Conservation (phyloP, 2,888 invertebrate species). For the Amiota communis region DNA sequence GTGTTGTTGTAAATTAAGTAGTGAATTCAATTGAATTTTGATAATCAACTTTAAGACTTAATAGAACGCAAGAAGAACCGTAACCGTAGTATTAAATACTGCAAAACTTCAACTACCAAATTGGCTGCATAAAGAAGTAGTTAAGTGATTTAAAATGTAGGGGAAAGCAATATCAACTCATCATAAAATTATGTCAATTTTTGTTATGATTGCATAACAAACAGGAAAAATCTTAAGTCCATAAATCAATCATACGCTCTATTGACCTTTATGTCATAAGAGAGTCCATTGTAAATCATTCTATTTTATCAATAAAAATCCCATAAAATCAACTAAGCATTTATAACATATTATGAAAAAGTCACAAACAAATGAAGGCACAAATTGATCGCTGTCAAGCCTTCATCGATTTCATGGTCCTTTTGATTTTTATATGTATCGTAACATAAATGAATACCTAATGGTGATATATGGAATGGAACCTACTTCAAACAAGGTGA, state of each 20-base stretch:
- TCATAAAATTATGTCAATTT: not conserved
- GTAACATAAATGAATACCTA: no score
- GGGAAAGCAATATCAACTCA: no score
- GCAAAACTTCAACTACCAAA: not conserved
- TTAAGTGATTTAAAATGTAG: no score
- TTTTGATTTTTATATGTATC: no score
- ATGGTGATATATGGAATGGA: no score
- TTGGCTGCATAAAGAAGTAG: not conserved
- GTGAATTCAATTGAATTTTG: no score
- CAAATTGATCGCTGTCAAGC: conserved; percentile 20
- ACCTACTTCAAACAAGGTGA: no score
- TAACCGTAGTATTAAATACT: not conserved
- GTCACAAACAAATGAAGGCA: not conserved
- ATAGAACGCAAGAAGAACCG: no score
- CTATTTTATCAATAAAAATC: not conserved
- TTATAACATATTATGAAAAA: not conserved
- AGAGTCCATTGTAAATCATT: not conserved
- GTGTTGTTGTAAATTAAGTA: no score
- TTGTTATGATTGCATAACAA: no score
- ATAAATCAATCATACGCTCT: conserved; percentile 20
- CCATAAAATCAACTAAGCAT: not conserved
- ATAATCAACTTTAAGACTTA: no score
- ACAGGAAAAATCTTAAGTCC: not conserved
- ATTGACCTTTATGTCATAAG: not conserved
- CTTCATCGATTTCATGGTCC: no score